Conservation (phyloP, 2,113 vertebrate species). For the Sinocyclocheilus maitianheensis region DNA sequence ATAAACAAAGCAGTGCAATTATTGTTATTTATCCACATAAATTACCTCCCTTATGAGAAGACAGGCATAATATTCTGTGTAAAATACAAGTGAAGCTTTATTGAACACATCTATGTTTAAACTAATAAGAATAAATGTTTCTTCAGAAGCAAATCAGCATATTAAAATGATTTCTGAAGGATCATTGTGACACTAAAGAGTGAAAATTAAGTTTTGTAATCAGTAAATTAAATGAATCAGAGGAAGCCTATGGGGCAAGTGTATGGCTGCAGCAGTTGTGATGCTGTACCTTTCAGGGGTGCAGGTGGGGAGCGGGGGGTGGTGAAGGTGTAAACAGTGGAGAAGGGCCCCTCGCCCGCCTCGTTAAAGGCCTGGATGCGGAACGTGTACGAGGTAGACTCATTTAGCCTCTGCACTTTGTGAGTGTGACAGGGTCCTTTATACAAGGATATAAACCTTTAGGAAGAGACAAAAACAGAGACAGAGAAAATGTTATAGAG, state of each 20-base stretch:
- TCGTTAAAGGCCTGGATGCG: conserved; percentile 98
- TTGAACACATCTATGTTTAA: not conserved
- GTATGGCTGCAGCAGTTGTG: not conserved
- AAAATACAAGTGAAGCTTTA: not conserved
- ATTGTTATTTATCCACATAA: not conserved
- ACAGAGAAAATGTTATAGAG: conserved; percentile 13
- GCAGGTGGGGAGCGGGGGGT: conserved; percentile 92
- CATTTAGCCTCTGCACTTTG: conserved; percentile 97
- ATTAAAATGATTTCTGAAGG: no score
- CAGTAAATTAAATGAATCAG: not conserved
- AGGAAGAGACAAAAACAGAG: conserved; percentile 29
- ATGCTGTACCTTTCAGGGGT: conserved; percentile 87
- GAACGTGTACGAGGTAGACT: conserved; percentile 94
- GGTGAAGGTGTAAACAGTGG: conserved; percentile 91
- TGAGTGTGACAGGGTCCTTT: conserved; percentile 98
- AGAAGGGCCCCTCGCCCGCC: conserved; percentile 94
- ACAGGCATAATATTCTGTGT: not conserved
- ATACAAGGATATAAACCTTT: conserved; percentile 91
- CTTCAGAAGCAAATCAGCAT: no score
- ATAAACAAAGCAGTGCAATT: not conserved
- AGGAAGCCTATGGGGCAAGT: not conserved
- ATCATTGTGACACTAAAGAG: no score
- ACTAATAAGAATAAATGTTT: no score
- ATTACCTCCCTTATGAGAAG: not conserved
- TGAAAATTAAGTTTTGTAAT: no score